Conservation (phyloP, 2,113 vertebrate species). For the Trematocara marginatum region DNA sequence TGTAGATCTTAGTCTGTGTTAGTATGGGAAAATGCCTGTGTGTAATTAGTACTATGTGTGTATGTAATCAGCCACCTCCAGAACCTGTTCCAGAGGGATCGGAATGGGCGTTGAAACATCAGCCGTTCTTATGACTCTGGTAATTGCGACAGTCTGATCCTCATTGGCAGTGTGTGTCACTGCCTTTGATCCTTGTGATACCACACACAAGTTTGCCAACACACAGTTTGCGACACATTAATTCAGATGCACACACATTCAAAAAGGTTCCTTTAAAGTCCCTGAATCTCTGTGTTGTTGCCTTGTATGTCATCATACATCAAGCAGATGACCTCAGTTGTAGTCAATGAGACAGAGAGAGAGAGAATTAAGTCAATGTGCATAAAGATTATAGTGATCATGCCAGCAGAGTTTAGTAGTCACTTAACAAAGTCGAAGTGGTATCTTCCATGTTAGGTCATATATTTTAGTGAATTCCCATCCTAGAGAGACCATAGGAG, state of each 20-base stretch:
- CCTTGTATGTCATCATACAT: conserved; percentile 25
- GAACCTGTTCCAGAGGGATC: conserved; percentile 25
- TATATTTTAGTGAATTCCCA: not conserved
- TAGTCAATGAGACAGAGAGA: not conserved
- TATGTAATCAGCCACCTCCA: conserved; percentile 33
- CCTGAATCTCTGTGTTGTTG: not conserved
- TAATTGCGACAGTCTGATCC: conserved; percentile 43
- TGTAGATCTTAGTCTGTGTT: conserved; percentile 22
- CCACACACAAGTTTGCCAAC: not conserved
- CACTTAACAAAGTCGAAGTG: not conserved
- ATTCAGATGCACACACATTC: not conserved
- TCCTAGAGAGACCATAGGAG: not conserved
- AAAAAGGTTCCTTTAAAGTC: not conserved
- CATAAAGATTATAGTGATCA: not conserved
- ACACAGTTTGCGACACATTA: conserved; percentile 4
- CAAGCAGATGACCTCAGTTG: conserved; percentile 13
- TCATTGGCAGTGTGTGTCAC: conserved; percentile 18
- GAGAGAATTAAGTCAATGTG: not conserved
- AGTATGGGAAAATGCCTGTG: not conserved
- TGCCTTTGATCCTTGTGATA: conserved; percentile 37
- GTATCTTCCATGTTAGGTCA: not conserved
- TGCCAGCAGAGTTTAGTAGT: not conserved
- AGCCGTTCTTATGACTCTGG: not conserved
- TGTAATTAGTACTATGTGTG: conserved; percentile 10
- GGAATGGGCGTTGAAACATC: conserved; percentile 1